A percentile compares a stretch with the other conserved stretches of the same genome.
Evolutionary conservation across 2,888 invertebrate species (phyloP).

Genomic region (Trisateles emortualis): DNA sequence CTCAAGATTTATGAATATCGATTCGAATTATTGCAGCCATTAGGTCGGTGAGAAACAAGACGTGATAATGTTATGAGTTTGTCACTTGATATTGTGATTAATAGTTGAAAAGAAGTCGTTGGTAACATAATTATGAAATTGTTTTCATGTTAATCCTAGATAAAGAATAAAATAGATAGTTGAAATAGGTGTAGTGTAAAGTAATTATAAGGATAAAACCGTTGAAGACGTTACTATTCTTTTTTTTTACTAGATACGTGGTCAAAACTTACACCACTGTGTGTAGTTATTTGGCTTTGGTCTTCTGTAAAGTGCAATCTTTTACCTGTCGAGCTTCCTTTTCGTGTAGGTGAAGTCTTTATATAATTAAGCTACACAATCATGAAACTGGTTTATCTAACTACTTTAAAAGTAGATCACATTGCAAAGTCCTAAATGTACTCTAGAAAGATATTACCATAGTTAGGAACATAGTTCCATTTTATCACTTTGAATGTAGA

Average conservation of each 20-base stretch:
- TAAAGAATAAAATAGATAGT: no score
- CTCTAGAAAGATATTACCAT: slow-evolving; percentile 40
- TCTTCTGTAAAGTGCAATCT: no score
- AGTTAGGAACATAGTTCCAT: slow-evolving; percentile 42
- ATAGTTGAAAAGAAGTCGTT: no score
- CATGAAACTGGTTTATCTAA: not conserved
- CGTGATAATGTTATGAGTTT: slow-evolving; percentile 9
- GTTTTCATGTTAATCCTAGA: no score
- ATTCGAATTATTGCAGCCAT: slow-evolving; percentile 48
- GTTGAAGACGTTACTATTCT: no score
- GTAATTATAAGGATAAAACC: no score
- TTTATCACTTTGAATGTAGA: slow-evolving; percentile 45
- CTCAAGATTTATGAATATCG: slow-evolving; percentile 61
- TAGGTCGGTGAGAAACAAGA: slow-evolving; percentile 30
- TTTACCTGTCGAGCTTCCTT: no score
- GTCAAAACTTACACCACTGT: no score
- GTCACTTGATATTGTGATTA: slow-evolving; percentile 2
- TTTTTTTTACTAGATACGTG: no score
- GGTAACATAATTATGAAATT: no score
- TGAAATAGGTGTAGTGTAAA: no score
- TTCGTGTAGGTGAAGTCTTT: not conserved
- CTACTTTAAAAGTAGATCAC: slow-evolving; percentile 1
- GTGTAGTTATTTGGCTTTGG: no score
- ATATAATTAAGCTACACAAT: not conserved
- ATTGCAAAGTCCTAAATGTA: slow-evolving; percentile 29